A percentile compares a stretch with the other conserved stretches of the same genome.
Evolutionary conservation across 2,113 vertebrate genomes (phyloP).

Genomic region (Tragelaphus imberbis): DNA sequence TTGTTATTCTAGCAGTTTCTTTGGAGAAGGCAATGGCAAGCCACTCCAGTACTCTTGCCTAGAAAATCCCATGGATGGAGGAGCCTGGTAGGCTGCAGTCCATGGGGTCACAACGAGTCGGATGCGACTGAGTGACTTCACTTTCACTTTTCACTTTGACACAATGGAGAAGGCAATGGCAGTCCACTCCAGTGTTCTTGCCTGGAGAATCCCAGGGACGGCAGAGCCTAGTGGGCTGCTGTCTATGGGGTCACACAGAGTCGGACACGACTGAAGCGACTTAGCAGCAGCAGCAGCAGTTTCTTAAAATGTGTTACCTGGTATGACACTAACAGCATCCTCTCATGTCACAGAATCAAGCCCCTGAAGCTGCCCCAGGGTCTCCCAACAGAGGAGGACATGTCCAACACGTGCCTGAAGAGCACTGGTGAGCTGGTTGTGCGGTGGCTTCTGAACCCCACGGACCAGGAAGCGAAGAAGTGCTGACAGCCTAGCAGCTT

Average conservation of each 20-base stretch:
- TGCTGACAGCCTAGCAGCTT: neutral
- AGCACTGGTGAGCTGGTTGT: conserved; percentile 90
- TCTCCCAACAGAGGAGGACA: conserved; percentile 89
- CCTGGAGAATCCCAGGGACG: no score
- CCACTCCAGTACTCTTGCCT: no score
- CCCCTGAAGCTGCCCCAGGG: conserved; percentile 91
- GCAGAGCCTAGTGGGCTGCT: no score
- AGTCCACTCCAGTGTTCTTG: no score
- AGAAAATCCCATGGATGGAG: no score
- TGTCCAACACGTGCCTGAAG: conserved; percentile 83
- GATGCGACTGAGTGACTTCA: no score
- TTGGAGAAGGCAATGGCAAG: neutral
- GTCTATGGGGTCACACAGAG: no score
- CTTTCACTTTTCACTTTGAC: no score
- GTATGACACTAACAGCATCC: conserved; percentile 45
- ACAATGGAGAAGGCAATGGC: no score
- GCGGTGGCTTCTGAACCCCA: conserved; percentile 76
- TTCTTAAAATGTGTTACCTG: neutral
- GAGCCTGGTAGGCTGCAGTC: no score
- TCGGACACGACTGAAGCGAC: no score
- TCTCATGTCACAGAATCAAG: conserved; percentile 84
- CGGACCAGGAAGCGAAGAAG: conserved; percentile 74
- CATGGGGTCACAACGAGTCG: no score
- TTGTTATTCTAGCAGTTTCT: neutral
- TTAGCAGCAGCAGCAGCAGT: neutral